Conservation (phyloP, 2,888 invertebrate genomes). For the Spodoptera exigua region DNA sequence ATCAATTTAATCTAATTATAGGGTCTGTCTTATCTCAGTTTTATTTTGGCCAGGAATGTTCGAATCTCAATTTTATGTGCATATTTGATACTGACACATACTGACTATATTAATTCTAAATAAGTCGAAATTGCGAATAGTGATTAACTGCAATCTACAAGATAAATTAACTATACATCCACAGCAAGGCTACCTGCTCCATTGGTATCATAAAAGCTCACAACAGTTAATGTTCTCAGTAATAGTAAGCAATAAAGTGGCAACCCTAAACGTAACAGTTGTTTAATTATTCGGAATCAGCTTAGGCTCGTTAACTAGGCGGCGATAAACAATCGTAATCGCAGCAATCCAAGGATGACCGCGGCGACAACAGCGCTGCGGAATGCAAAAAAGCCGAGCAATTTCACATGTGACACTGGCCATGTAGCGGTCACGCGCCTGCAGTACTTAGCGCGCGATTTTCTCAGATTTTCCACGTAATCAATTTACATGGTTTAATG, state of each 20-base stretch:
- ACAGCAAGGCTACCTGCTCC: not conserved
- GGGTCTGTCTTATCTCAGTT: slow-evolving; percentile 5
- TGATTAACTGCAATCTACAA: not conserved
- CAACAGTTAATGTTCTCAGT: slow-evolving; percentile 12
- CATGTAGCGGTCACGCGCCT: slow-evolving; percentile 70
- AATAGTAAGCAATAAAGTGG: slow-evolving; percentile 24
- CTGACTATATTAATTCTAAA: too few relatives aligned
- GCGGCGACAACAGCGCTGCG: slow-evolving; percentile 65
- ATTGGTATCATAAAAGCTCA: slow-evolving; percentile 4
- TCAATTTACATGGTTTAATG: slow-evolving; percentile 82
- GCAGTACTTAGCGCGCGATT: slow-evolving; percentile 78
- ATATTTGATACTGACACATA: too few relatives aligned
- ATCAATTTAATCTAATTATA: slow-evolving; percentile 36
- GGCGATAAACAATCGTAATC: slow-evolving; percentile 76
- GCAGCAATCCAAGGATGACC: slow-evolving; percentile 70
- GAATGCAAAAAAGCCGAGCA: slow-evolving; percentile 79
- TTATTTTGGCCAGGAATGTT: too few relatives aligned
- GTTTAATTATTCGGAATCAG: slow-evolving; percentile 58
- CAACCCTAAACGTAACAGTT: slow-evolving; percentile 53
- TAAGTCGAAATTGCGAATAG: slow-evolving; percentile 1
- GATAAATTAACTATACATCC: slow-evolving; percentile 10
- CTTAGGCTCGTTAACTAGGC: slow-evolving; percentile 62
- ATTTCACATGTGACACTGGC: slow-evolving; percentile 73
- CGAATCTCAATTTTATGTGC: too few relatives aligned
- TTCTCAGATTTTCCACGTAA: slow-evolving; percentile 87